Conservation (phyloP, 2,888 invertebrate species). For the Noctua fimbriata region DNA sequence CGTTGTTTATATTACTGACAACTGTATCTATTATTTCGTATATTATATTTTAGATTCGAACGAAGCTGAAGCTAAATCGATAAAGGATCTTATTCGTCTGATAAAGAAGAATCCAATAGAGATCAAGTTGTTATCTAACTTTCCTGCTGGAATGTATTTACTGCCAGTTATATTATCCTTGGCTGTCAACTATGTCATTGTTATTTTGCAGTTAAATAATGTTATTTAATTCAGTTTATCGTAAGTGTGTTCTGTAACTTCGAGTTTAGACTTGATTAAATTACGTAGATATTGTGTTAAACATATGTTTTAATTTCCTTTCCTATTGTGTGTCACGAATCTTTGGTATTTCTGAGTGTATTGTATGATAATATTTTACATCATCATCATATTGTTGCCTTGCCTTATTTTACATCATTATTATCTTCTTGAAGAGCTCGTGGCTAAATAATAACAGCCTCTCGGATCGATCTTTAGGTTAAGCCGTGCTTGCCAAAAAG, state of each 20-base stretch:
- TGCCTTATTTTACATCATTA: too few relatives aligned
- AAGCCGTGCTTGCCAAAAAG: too few relatives aligned
- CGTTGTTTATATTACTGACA: not conserved
- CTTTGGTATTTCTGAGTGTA: not conserved
- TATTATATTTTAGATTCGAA: slow-evolving; percentile 13
- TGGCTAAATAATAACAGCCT: too few relatives aligned
- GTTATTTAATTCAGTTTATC: not conserved
- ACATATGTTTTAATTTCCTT: not conserved
- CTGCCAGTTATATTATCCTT: slow-evolving; percentile 8
- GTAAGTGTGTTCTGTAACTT: not conserved
- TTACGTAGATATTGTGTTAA: not conserved
- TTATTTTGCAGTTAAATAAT: slow-evolving; percentile 27
- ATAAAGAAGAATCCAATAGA: slow-evolving; percentile 18
- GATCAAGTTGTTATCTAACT: slow-evolving; percentile 14
- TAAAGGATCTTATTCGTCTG: slow-evolving; percentile 15
- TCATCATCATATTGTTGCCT: too few relatives aligned
- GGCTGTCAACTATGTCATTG: slow-evolving; percentile 16
- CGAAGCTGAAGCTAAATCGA: not conserved
- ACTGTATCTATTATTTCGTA: not conserved
- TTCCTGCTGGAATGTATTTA: slow-evolving; percentile 25
- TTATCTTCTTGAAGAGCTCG: too few relatives aligned
- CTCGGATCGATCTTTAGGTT: too few relatives aligned
- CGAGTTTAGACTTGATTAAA: not conserved
- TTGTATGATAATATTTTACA: not conserved
- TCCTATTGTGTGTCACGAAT: not conserved